Evolutionary conservation across 2,113 vertebrate species (phyloP).

Genomic region (Notothenia rossii): DNA sequence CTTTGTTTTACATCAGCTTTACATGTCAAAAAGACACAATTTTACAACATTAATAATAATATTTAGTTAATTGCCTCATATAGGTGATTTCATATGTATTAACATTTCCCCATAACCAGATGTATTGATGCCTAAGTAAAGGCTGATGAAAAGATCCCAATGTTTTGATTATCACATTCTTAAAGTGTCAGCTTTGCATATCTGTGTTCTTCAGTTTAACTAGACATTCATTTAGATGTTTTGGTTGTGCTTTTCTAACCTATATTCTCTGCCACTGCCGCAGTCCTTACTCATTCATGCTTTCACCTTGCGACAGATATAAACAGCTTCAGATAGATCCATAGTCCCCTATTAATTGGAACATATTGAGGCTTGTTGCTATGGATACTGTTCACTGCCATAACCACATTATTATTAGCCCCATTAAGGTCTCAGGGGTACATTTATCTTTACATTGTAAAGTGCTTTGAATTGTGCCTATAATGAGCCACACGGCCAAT

Average conservation of each 20-base stretch:
- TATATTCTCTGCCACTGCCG: not conserved
- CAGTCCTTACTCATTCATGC: not conserved
- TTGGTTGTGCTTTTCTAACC: not conserved
- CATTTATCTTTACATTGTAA: not conserved
- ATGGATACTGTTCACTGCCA: slow-evolving; percentile 30
- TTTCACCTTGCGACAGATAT: not conserved
- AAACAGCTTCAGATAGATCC: not conserved
- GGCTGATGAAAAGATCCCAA: too few relatives aligned
- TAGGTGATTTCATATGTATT: not conserved
- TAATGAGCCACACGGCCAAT: not conserved
- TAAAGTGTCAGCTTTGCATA: not conserved
- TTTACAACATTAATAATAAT: too few relatives aligned
- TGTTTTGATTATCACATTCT: not conserved
- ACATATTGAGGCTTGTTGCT: slow-evolving; percentile 22
- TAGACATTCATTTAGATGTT: not conserved
- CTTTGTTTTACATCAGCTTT: not conserved
- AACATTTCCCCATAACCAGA: not conserved
- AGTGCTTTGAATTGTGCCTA: not conserved
- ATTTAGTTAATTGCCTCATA: too few relatives aligned
- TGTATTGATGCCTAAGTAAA: too few relatives aligned
- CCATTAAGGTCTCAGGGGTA: not conserved
- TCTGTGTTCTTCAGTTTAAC: not conserved
- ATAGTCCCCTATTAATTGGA: not conserved
- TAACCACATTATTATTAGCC: not conserved
- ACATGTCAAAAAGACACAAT: not conserved